These are phyloP conservation scores for Anabacerthia variegaticeps DNA, from an alignment of 2,797 vertebrate species.

Conservation along the genomic window DNA sequence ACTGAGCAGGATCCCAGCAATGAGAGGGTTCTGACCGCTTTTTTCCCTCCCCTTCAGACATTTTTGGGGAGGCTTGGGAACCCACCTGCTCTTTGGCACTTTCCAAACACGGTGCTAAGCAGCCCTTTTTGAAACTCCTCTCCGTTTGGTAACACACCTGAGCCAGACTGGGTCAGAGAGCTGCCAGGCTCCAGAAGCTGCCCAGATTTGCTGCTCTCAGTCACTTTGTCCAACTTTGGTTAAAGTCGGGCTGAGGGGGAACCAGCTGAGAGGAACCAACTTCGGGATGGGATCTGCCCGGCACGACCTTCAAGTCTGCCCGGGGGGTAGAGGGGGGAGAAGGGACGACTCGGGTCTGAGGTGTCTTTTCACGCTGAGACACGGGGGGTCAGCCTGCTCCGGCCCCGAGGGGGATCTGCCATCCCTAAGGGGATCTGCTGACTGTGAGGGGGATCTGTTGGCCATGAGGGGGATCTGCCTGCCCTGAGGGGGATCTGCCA, in stretches of 20 bases:
- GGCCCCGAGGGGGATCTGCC: no score
- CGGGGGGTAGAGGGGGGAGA: fast-evolving
- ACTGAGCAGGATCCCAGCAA: neutral
- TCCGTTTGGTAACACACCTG: fast-evolving
- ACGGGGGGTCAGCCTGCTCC: neutral
- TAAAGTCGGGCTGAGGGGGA: neutral
- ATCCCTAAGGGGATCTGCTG: neutral
- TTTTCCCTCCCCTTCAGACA: fast-evolving
- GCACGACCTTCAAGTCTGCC: neutral
- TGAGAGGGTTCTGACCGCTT: fast-evolving
- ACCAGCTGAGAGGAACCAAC: fast-evolving
- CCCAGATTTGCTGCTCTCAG: fast-evolving
- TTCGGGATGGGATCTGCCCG: fast-evolving
- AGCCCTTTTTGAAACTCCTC: neutral
- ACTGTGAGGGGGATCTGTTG: no score
- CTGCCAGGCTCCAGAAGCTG: neutral
- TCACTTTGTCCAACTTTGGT: neutral
- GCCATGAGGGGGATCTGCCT: no score
- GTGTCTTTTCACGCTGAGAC: neutral
- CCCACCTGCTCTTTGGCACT: fast-evolving
- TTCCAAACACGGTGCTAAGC: neutral
- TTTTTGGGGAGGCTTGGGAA: neutral
- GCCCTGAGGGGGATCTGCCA: no score
- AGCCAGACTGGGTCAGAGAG: fast-evolving
- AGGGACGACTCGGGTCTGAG: fast-evolving